Conservation (phyloP, 1,140 invertebrate genomes). For the Delia radicum region DNA sequence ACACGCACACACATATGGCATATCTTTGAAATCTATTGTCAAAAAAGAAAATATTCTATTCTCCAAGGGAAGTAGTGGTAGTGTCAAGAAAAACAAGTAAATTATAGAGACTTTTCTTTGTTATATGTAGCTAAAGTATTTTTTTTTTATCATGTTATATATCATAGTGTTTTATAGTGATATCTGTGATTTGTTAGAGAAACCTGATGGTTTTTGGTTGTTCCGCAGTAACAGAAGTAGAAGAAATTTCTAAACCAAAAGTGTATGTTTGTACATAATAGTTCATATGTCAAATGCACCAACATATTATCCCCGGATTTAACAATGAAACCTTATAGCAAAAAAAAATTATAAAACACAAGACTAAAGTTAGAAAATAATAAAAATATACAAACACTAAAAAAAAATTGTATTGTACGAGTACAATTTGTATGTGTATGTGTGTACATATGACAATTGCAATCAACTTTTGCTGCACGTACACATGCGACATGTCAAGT, state of each 20-base stretch:
- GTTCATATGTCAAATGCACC: slow-evolving; percentile 18
- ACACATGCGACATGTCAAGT: slow-evolving; percentile 22
- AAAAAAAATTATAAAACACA: neutral
- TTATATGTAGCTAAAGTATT: neutral
- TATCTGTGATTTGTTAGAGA: neutral
- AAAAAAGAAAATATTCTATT: neutral
- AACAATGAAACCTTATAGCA: slow-evolving; percentile 10
- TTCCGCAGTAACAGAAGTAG: neutral
- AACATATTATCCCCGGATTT: neutral
- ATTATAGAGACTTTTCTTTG: neutral
- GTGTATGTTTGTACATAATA: neutral
- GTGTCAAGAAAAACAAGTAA: too few species aligned
- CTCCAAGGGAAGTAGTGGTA: neutral
- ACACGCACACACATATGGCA: neutral
- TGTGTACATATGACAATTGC: slow-evolving; percentile 7
- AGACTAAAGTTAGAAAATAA: neutral
- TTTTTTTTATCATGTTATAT: neutral
- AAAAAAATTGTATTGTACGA: too few species aligned
- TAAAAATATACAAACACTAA: neutral
- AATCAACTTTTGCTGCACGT: slow-evolving; percentile 19
- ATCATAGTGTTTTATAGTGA: neutral
- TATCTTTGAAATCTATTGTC: neutral
- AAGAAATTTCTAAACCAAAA: neutral
- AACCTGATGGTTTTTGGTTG: neutral
- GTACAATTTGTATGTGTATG: neutral